These are phyloP conservation scores for Neodiprion pinetum DNA, from an alignment of 1,140 invertebrate genomes.

Conservation along the genomic window DNA sequence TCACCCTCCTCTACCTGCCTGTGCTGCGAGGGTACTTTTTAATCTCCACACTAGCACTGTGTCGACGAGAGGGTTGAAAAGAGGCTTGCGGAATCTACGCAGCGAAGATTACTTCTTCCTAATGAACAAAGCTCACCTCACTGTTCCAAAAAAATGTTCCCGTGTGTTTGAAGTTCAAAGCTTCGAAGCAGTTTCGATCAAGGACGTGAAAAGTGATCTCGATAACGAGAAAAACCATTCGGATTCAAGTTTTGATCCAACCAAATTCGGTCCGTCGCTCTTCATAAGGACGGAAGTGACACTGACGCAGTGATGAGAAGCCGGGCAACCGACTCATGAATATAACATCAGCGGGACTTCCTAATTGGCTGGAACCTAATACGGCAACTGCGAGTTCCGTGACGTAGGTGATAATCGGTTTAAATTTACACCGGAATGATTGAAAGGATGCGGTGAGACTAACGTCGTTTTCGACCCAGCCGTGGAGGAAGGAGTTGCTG, in stretches of 20 bases:
- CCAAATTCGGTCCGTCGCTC: too few species aligned
- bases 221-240: too few species aligned
- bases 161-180: not conserved
- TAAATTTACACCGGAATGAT: slow-evolving; percentile 5
- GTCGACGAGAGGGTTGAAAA: not conserved
- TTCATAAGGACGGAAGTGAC: too few species aligned
- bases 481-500: not conserved
- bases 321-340: slow-evolving; percentile 4
- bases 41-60: not conserved
- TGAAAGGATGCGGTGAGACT: slow-evolving; percentile 5
- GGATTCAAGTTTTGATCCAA: too few species aligned
- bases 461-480: not conserved
- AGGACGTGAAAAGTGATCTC: too few species aligned
- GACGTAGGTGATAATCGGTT: not conserved
- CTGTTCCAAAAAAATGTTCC: too few species aligned
- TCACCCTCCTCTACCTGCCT: not conserved
- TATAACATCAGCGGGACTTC: not conserved
- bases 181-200: not conserved
- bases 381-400: not conserved
- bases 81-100: not conserved
- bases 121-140: not conserved
- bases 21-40: not conserved
- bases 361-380: slow-evolving; percentile 5
- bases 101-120: not conserved
- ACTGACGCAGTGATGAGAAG: not conserved